Base-by-base conservation (phyloP, 2,888 invertebrate genomes). In the Epirrita christyi region DNA sequence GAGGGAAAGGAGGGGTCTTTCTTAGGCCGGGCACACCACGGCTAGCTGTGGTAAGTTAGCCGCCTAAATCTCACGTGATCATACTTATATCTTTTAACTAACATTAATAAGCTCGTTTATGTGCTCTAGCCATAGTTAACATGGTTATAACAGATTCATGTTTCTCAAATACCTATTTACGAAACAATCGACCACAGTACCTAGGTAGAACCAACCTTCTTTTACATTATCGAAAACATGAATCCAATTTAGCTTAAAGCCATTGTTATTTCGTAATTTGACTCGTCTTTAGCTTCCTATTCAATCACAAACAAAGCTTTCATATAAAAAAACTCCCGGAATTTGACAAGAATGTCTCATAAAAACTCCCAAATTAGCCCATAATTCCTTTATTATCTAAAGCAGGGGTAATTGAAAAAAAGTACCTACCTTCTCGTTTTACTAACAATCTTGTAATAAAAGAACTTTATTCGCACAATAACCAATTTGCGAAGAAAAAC, bases 401-500 rank as follows among this genome's bases (percentile, higher is more conserved):
- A 80, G 71, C 71, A 72, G 75, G 76, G 73, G 70, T 80, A 79
- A 85, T 83, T 84, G 84, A 81, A 84, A 85, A 85, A 80, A 78
- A 75, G n/a, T n/a, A n/a, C n/a, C n/a, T 58, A 81, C 67, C 76
- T 86, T 87, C 85, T 88, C 89, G 89, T 91, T 88, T 91, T 86
- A 89, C 85, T 83, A 84, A 83, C 85, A 79, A 80, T 69, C 71
- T 74, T 71, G 70, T 80, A 86, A 85, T 85, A 86, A 86, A 85
- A 78, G 84, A 88, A 87, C 75, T 90, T 89, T 88, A 86, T 81
- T 74, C 74, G 67, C 83, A 90, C 90, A 92, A 91, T 92, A 91
- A 91, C 88, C 91, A 88, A 91, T 91, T 91, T 91, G 81, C 61
- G 72, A 73, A 78, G 77, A 80, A 86, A 89, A 90, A 89, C 85